phyloP scores from a whole-genome alignment of 1,140 invertebrate genomes.

The Panagrolaimus sp. region DNA sequence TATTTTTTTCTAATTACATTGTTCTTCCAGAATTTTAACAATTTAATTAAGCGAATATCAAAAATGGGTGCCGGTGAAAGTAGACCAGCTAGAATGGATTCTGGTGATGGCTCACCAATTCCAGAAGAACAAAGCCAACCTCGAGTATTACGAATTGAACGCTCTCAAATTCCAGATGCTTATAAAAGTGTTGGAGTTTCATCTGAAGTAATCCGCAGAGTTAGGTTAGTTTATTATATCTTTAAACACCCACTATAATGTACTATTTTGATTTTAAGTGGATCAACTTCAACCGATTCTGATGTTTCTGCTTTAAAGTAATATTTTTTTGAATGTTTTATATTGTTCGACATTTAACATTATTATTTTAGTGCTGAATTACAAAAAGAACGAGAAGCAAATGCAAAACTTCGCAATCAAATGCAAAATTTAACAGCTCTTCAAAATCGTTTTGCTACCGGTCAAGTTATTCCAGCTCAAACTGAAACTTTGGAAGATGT shows the following conservation, averaged over 20 bases:
- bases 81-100: neutral
- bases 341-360: neutral
- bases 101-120: too few relatives aligned
- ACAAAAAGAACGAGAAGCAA: slow-evolving; percentile 18
- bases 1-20: too few relatives aligned
- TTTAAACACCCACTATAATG: too few relatives aligned
- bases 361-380: slow-evolving; percentile 17
- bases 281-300: neutral
- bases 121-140: neutral
- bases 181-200: slow-evolving; percentile 22
- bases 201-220: slow-evolving; percentile 15
- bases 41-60: too few relatives aligned
- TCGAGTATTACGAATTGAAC: slow-evolving; percentile 18
- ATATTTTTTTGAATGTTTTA: neutral
- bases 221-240: neutral
- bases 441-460: slow-evolving; percentile 3
- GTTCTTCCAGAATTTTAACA: too few relatives aligned
- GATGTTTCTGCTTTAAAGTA: slow-evolving; percentile 12
- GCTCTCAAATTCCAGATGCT: slow-evolving; percentile 21
- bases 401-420: slow-evolving; percentile 18
- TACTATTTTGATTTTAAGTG: neutral
- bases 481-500: slow-evolving; percentile 16
- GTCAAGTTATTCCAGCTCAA: neutral
- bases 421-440: slow-evolving; percentile 16
- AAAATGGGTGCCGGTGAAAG: slow-evolving; percentile 10